Conservation (phyloP, 2,888 invertebrate species). For the Acleris literana region DNA sequence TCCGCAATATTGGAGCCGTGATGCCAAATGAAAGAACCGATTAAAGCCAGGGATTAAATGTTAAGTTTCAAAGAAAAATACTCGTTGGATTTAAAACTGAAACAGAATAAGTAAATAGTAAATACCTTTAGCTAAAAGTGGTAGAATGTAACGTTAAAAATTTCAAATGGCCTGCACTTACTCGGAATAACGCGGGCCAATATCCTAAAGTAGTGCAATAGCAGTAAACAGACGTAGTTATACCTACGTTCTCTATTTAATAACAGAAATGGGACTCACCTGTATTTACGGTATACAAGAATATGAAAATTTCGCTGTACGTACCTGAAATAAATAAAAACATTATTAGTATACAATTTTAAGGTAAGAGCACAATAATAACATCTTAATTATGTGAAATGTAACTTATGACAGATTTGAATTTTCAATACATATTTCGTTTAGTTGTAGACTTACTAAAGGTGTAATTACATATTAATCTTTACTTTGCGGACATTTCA, state of each 20-base stretch:
- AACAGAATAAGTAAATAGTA: neutral
- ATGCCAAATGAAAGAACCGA: too few relatives aligned
- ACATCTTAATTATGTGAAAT: too few relatives aligned
- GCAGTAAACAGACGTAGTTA: constrained; percentile 48
- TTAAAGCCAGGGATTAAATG: too few relatives aligned
- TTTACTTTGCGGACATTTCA: too few relatives aligned
- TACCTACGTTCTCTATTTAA: constrained; percentile 53
- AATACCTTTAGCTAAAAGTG: neutral
- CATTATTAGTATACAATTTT: constrained; percentile 1
- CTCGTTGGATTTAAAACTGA: too few relatives aligned
- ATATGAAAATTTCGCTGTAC: constrained; percentile 9
- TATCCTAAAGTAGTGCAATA: constrained; percentile 58
- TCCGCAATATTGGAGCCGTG: too few relatives aligned
- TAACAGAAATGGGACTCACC: constrained; percentile 43
- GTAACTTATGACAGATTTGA: too few relatives aligned
- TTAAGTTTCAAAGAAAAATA: too few relatives aligned
- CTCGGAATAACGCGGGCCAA: constrained; percentile 50
- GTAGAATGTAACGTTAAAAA: constrained; percentile 15
- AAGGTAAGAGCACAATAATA: too few relatives aligned
- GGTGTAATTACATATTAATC: too few relatives aligned
- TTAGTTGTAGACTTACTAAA: too few relatives aligned
- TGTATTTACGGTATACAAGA: neutral
- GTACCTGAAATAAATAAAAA: constrained; percentile 46
- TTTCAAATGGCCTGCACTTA: constrained; percentile 46
- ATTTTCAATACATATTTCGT: too few relatives aligned